Conservation (phyloP, 2,113 vertebrate genomes). For the Neotragus moschatus region DNA sequence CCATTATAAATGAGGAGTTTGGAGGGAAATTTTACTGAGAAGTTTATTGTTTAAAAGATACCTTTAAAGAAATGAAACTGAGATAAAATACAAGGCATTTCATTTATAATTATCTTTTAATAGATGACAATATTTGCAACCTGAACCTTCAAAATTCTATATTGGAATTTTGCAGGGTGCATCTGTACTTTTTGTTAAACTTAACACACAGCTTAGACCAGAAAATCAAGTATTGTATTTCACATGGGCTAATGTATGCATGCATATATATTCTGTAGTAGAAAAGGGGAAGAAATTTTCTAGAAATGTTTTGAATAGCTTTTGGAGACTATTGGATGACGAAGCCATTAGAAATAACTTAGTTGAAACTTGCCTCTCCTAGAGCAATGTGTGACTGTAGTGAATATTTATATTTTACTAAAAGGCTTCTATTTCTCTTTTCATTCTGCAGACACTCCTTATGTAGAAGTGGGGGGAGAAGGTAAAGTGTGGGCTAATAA, state of each 20-base stretch:
- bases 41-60: conserved; percentile 19
- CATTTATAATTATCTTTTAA: conserved; percentile 17
- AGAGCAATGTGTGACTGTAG: conserved; percentile 39
- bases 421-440: conserved; percentile 68
- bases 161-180: not conserved
- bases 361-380: not conserved
- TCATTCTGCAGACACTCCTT: conserved; percentile 45
- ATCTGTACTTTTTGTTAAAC: not conserved
- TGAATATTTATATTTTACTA: conserved; percentile 67
- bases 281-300: not conserved
- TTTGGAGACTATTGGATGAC: not conserved
- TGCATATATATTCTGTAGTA: not conserved
- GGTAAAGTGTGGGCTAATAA: conserved; percentile 75
- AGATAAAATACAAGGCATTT: not conserved
- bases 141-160: not conserved
- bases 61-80: conserved; percentile 35
- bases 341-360: not conserved
- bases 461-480: conserved; percentile 20
- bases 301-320: not conserved
- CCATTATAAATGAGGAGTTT: not conserved
- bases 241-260: not conserved
- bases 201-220: not conserved
- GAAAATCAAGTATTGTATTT: conserved; percentile 5
- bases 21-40: not conserved
- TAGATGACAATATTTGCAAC: not conserved